Evolutionary conservation across 2,113 vertebrate genomes (phyloP).

Genomic region (Anser cygnoides): DNA sequence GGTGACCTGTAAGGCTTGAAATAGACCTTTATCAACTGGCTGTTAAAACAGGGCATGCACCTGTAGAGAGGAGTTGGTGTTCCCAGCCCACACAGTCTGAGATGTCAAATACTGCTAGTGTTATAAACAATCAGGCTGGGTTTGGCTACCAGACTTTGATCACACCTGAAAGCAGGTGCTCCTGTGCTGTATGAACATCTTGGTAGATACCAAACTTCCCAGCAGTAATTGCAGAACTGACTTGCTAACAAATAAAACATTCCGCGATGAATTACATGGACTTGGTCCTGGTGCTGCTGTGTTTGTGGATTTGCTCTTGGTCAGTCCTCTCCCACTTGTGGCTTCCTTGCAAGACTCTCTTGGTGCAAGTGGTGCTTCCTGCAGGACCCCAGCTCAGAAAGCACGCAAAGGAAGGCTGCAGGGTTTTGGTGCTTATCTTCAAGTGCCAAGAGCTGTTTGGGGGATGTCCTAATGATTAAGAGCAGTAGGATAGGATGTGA

Average conservation of each 20-base stretch:
- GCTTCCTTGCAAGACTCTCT: neutral
- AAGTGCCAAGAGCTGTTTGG: neutral
- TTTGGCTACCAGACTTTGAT: neutral
- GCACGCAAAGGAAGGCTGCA: neutral
- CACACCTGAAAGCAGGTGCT: neutral
- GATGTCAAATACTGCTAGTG: neutral
- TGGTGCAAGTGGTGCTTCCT: neutral
- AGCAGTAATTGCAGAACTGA: neutral
- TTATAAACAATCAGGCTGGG: neutral
- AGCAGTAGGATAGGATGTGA: neutral
- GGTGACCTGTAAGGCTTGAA: neutral
- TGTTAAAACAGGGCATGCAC: neutral
- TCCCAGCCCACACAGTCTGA: neutral
- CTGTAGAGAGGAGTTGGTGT: neutral
- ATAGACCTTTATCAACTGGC: neutral
- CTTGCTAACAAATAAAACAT: accelerated
- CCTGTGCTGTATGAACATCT: neutral
- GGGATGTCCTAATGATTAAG: neutral
- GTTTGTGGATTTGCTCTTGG: neutral
- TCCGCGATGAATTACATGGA: accelerated
- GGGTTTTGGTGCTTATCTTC: neutral
- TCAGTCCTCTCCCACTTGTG: neutral
- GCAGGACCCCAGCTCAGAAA: conserved; percentile 4
- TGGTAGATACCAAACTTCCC: neutral
- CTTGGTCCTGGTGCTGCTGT: neutral